Evolutionary conservation across 2,797 vertebrate species (phyloP).

Genomic region (Carapus acus): DNA sequence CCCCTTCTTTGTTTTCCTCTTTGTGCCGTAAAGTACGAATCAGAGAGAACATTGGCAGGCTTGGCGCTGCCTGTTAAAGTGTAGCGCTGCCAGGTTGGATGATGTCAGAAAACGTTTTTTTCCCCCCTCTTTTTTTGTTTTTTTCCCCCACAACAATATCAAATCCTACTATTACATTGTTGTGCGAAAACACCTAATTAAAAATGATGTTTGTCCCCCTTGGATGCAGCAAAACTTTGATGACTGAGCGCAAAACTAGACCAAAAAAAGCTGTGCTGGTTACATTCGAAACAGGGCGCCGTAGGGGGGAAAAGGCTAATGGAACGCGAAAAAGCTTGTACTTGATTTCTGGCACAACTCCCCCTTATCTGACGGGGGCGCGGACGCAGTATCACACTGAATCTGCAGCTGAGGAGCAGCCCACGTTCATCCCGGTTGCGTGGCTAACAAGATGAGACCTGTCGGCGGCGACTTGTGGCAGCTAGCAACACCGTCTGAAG

Average conservation of each 20-base stretch:
- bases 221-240: neutral
- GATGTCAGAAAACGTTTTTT: too few species aligned
- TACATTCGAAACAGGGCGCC: neutral
- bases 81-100: constrained; percentile 3
- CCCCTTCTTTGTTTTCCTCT: neutral
- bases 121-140: too few species aligned
- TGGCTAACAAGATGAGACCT: constrained; percentile 28
- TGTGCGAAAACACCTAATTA: neutral
- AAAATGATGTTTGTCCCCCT: neutral
- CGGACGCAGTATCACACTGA: neutral
- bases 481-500: constrained; percentile 21
- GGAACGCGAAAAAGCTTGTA: neutral
- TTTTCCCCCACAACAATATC: too few species aligned
- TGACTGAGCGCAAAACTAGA: neutral
- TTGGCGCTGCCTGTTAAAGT: neutral
- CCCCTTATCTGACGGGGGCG: neutral
- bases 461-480: constrained; percentile 31
- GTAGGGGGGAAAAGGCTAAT: neutral
- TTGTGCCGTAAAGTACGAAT: constrained; percentile 10
- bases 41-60: neutral
- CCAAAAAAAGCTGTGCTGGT: too few species aligned
- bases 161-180: too few species aligned
- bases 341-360: constrained; percentile 11
- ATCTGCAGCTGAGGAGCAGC: neutral
- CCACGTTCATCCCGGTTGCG: constrained; percentile 19